Evolutionary conservation across 2,888 invertebrate genomes (phyloP).

Genomic region (Xiphydria camelus): DNA sequence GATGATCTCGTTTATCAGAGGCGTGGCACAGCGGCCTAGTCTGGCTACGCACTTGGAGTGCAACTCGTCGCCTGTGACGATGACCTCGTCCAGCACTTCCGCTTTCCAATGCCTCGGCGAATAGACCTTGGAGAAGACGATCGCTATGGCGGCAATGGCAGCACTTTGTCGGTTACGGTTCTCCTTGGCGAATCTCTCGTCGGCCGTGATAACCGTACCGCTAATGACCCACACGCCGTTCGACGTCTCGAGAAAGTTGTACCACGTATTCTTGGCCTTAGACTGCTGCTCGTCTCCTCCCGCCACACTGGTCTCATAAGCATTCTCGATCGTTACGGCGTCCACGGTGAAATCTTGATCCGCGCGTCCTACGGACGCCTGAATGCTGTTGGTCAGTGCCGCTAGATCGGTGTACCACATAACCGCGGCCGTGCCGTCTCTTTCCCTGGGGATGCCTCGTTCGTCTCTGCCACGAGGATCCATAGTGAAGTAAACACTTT

Average conservation of each 20-base stretch:
- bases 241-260: constrained; percentile 35
- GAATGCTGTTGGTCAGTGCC: constrained; percentile 28
- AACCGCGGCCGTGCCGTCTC: constrained; percentile 38
- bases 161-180: constrained; percentile 39
- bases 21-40: constrained; percentile 26
- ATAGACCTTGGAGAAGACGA: constrained; percentile 48
- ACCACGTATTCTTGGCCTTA: constrained; percentile 43
- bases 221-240: constrained; percentile 43
- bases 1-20: constrained; percentile 40
- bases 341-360: constrained; percentile 37
- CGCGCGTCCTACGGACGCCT: constrained; percentile 14
- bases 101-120: constrained; percentile 40
- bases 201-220: constrained; percentile 28
- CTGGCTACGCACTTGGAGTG: constrained; percentile 39
- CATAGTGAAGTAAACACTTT: constrained; percentile 41
- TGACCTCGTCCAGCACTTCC: constrained; percentile 39
- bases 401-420: constrained; percentile 42
- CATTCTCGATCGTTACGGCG: constrained; percentile 35
- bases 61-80: constrained; percentile 43
- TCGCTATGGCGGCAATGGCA: constrained; percentile 40
- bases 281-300: constrained; percentile 23
- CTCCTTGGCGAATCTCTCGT: constrained; percentile 29
- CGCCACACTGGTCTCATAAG: constrained; percentile 35
- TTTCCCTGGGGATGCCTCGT: constrained; percentile 32
- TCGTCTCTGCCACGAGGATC: constrained; percentile 42